Base-by-base conservation (phyloP, 2,888 invertebrate species). In the Habrosyne pyritoides region DNA sequence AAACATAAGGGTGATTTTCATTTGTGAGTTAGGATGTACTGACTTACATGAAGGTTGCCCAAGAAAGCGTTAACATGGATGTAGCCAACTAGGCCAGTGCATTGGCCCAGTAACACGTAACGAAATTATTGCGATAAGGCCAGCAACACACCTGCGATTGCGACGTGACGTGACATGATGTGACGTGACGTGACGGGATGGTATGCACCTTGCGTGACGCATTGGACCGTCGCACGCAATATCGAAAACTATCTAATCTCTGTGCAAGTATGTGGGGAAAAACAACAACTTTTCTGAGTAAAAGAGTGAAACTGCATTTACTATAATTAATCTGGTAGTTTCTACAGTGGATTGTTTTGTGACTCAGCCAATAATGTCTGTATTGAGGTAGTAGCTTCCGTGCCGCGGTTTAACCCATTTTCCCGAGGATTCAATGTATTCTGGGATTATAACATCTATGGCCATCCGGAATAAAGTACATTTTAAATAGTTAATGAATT, bases 1-100 rank as follows among this genome's bases (percentile, higher is more conserved):
- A n/a, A n/a, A n/a, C n/a, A n/a, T n/a, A n/a, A n/a, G n/a, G n/a
- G n/a, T n/a, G n/a, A n/a, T n/a, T n/a, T n/a, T n/a, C n/a, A n/a
- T 33, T n/a, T 47, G 10, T 21, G 21, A 21, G 47, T 12, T 22
- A n/a, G 49, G n/a, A 14, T 49, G 24, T 49, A 49, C 24, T 50
- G 50, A 50, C 50, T 28, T 12, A 18, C 28, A 28, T 30, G 28
- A 50, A 24, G 49, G 49, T 50, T 50, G 28, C 28, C 14, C 21
- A 28, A 28, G 28, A 50, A 42, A 42, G 24, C 26, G 48, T 49
- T 24, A 49, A 14, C 24, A 49, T 24, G 48, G 14, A 49, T 14
- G 48, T 50, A 10, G 14, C 18, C 7, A 28, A 28, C 50, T 50
- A 50, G 50, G 28, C 50, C 50, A 28, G 50, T 50, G 28, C 28